Conservation (phyloP, 2,113 vertebrate genomes). For the Nyctibius bracteatus region DNA sequence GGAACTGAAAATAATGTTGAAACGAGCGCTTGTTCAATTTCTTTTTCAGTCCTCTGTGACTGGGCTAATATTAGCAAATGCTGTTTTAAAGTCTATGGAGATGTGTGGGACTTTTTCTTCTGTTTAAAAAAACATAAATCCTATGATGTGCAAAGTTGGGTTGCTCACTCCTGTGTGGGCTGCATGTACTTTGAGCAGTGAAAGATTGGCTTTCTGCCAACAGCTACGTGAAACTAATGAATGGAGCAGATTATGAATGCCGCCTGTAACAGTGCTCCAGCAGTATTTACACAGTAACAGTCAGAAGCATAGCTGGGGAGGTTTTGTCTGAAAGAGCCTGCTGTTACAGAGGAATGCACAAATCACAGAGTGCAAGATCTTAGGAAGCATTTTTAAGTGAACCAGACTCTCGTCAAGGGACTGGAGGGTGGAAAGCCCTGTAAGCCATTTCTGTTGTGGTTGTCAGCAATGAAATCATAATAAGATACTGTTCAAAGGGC, state of each 20-base stretch:
- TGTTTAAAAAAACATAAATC: background rate
- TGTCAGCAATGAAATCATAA: background rate
- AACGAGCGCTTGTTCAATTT: background rate
- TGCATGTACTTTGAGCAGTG: background rate
- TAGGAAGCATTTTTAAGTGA: background rate
- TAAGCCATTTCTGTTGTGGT: background rate
- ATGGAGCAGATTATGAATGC: slow-evolving; percentile 55
- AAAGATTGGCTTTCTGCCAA: slow-evolving; percentile 8
- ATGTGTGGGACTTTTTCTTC: background rate
- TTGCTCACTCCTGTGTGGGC: background rate
- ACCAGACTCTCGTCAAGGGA: background rate
- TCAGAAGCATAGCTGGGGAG: slow-evolving; percentile 49
- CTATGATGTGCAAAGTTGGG: background rate
- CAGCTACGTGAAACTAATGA: slow-evolving; percentile 4
- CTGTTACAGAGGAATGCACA: slow-evolving; percentile 79
- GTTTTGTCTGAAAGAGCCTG: slow-evolving; percentile 78
- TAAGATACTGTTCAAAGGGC: background rate
- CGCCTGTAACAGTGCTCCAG: slow-evolving; percentile 57
- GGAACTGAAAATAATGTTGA: background rate
- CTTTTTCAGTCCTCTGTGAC: background rate
- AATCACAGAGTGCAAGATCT: slow-evolving; percentile 41
- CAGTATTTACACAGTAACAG: slow-evolving; percentile 80
- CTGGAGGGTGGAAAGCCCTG: background rate
- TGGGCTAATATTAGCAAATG: slow-evolving; percentile 17
- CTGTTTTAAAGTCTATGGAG: background rate